These are phyloP conservation scores for Prorops nasuta DNA, from an alignment of 1,140 invertebrate species.

Conservation along the genomic window DNA sequence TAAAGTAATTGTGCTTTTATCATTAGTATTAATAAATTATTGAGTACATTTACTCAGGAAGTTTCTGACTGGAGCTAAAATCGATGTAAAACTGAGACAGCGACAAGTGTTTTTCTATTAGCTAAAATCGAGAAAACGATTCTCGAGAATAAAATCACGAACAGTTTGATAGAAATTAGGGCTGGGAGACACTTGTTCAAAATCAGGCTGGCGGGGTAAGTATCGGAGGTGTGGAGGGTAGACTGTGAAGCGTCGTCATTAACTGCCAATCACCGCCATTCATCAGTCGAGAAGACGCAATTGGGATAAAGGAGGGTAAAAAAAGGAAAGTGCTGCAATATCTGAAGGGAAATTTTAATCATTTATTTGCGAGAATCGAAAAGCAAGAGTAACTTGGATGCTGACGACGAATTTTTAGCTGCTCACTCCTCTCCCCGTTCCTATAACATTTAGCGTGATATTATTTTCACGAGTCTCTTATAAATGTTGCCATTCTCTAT, in stretches of 20 bases:
- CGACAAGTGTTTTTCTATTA: too few species aligned
- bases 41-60: too few species aligned
- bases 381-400: constrained; percentile 2
- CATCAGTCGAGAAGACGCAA: constrained; percentile 22
- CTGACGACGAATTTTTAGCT: constrained; percentile 12
- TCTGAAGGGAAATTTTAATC: constrained; percentile 33
- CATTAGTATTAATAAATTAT: too few species aligned
- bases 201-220: constrained; percentile 2
- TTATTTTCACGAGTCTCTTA: too few species aligned
- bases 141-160: constrained; percentile 28
- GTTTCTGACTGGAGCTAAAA: too few species aligned
- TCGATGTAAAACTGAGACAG: too few species aligned
- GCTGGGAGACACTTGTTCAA: not conserved
- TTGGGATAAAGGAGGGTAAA: constrained; percentile 7
- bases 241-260: constrained; percentile 36
- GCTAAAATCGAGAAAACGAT: constrained; percentile 16
- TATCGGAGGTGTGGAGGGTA: constrained; percentile 28
- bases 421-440: not conserved
- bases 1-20: too few species aligned
- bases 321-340: constrained; percentile 12
- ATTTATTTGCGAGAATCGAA: constrained; percentile 30
- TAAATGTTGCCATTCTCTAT: too few species aligned
- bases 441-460: too few species aligned
- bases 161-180: constrained; percentile 29
- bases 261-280: constrained; percentile 47